Conservation (phyloP, 2,888 invertebrate species). For the Willowsia nigromaculata region DNA sequence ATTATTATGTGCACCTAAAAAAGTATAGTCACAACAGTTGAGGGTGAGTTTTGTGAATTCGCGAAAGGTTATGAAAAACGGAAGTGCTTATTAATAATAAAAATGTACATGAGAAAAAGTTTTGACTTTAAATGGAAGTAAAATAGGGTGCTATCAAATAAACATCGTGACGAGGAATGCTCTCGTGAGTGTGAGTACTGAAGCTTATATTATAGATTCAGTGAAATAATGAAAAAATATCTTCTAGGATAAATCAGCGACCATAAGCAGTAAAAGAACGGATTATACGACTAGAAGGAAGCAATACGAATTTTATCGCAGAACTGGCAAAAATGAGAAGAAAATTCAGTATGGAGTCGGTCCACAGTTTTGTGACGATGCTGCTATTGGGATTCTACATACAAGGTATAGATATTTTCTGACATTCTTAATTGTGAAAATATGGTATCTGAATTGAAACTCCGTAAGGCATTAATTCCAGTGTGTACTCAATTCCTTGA, state of each 20-base stretch:
- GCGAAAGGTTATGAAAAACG: too few species aligned
- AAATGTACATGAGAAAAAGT: background rate
- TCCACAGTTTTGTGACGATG: background rate
- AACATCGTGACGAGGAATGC: too few species aligned
- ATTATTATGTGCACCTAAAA: too few species aligned
- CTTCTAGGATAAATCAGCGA: too few species aligned
- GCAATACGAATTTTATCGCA: constrained; percentile 23
- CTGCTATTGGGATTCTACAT: constrained; percentile 56
- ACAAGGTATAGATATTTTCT: constrained; percentile 42
- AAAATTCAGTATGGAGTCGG: constrained; percentile 25
- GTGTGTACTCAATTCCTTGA: background rate
- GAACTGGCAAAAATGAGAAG: constrained; percentile 28
- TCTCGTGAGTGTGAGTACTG: too few species aligned
- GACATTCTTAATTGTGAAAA: background rate
- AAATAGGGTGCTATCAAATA: too few species aligned
- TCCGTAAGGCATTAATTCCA: background rate
- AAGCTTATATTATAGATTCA: too few species aligned
- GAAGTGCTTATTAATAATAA: too few species aligned
- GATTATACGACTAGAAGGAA: background rate
- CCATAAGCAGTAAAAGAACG: background rate
- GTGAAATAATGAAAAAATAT: too few species aligned
- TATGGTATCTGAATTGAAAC: background rate
- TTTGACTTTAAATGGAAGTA: background rate
- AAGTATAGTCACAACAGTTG: too few species aligned
- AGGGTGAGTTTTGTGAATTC: too few species aligned